Percentiles rank a stretch among this genome's conserved stretches.
phyloP scores from a whole-genome alignment of 2,888 invertebrate genomes.

The Leucania comma region DNA sequence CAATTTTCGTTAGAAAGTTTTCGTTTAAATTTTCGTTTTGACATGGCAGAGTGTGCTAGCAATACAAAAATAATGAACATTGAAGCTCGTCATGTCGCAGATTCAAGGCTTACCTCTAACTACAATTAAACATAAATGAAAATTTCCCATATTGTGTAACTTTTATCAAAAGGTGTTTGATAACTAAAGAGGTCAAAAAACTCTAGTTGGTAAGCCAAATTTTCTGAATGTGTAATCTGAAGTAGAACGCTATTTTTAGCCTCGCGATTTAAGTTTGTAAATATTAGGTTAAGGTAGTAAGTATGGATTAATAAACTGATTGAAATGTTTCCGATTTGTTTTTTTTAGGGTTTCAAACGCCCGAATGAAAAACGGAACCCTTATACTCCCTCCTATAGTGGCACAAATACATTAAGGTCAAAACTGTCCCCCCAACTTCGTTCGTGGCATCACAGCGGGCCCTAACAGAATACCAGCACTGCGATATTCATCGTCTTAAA shows the following conservation, averaged over 20 bases:
- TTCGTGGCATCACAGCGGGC: no score
- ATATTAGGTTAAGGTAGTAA: slow-evolving; percentile 47
- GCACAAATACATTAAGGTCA: no score
- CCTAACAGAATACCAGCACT: no score
- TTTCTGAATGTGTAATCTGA: not conserved
- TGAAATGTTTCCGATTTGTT: slow-evolving; percentile 21
- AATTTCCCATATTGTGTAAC: no score
- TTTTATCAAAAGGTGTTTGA: not conserved
- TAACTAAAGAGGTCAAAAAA: not conserved
- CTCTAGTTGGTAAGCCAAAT: not conserved
- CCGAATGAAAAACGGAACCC: no score
- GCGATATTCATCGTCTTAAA: no score
- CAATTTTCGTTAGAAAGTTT: not conserved
- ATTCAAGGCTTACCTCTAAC: slow-evolving; percentile 1
- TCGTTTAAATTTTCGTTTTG: not conserved
- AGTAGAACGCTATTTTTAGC: not conserved
- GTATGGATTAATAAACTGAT: slow-evolving; percentile 50
- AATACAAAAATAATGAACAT: slow-evolving; percentile 1
- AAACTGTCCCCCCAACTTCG: no score
- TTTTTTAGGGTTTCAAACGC: not conserved
- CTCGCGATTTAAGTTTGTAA: slow-evolving; percentile 41
- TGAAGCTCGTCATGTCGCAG: not conserved
- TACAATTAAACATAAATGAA: not conserved
- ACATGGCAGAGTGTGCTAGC: slow-evolving; percentile 9
- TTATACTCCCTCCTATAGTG: no score